Conservation (phyloP, 2,797 vertebrate genomes). For the Platyrinchus mystaceus region DNA sequence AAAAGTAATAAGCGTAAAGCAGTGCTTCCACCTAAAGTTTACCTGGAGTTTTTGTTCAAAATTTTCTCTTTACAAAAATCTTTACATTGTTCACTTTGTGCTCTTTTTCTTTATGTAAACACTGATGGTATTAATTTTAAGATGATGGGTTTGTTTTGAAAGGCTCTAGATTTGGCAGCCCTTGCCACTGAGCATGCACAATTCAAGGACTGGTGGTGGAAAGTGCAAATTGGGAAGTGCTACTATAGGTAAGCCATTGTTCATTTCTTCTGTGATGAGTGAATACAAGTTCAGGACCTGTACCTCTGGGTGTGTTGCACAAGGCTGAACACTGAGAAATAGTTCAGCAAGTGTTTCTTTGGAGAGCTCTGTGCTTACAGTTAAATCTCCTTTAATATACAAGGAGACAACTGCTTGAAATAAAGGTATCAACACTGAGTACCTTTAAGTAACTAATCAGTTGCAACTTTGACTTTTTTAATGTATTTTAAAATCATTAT, state of each 20-base stretch:
- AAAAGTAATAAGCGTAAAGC: not conserved
- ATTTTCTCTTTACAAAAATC: not conserved
- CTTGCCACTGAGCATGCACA: conserved; percentile 93
- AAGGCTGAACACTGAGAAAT: not conserved
- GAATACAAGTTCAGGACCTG: not conserved
- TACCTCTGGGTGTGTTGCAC: not conserved
- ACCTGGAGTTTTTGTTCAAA: not conserved
- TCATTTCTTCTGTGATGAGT: not conserved
- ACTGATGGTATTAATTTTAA: not conserved
- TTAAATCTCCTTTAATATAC: not conserved
- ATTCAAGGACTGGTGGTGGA: conserved; percentile 99
- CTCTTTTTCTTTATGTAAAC: conserved; percentile 12
- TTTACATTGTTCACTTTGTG: not conserved
- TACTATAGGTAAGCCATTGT: conserved; percentile 87
- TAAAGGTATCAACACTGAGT: not conserved
- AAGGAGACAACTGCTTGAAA: not conserved
- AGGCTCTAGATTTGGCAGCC: conserved; percentile 96
- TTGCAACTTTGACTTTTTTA: not conserved
- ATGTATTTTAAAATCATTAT: not conserved
- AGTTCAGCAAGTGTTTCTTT: not conserved
- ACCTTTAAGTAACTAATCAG: not conserved
- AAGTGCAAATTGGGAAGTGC: conserved; percentile 97
- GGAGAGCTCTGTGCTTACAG: not conserved
- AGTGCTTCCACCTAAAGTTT: not conserved
- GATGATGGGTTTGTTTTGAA: conserved; percentile 63